Conservation (phyloP, 2,113 vertebrate species). For the Anguilla rostrata region DNA sequence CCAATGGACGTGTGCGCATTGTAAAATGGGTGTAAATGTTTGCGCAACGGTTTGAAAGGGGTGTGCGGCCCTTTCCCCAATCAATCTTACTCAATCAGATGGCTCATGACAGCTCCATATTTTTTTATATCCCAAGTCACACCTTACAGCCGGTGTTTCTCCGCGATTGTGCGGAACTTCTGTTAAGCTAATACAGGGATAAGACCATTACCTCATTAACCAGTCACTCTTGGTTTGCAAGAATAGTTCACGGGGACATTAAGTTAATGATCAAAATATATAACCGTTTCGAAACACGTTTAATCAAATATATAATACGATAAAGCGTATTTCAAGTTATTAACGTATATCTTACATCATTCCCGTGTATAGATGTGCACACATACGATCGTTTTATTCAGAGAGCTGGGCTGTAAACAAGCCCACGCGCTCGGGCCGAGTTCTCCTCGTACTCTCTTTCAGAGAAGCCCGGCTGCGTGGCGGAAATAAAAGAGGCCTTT, state of each 20-base stretch:
- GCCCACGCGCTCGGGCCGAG: conserved; percentile 55
- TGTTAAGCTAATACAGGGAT: background rate
- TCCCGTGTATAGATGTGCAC: background rate
- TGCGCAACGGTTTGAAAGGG: background rate
- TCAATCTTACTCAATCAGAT: conserved; percentile 30
- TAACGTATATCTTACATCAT: background rate
- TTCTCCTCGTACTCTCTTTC: conserved; percentile 57
- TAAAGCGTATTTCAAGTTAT: background rate
- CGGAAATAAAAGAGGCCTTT: conserved; percentile 68
- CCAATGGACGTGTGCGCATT: background rate
- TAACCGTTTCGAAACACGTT: background rate
- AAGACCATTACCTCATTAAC: background rate
- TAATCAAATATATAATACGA: background rate
- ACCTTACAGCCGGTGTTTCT: background rate
- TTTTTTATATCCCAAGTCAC: background rate
- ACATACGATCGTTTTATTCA: conserved; percentile 31
- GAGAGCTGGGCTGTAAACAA: conserved; percentile 50
- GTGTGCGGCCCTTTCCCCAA: background rate
- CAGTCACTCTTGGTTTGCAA: background rate
- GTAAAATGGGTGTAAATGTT: background rate
- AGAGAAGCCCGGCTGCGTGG: conserved; percentile 52
- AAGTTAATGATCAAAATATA: background rate
- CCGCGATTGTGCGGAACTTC: background rate
- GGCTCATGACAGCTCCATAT: background rate
- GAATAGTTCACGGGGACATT: too few relatives aligned